Evolutionary conservation across 2,113 vertebrate species (phyloP), one percentile per base, ranked within the genome.

Genomic region (Pterocles burchelli): DNA sequence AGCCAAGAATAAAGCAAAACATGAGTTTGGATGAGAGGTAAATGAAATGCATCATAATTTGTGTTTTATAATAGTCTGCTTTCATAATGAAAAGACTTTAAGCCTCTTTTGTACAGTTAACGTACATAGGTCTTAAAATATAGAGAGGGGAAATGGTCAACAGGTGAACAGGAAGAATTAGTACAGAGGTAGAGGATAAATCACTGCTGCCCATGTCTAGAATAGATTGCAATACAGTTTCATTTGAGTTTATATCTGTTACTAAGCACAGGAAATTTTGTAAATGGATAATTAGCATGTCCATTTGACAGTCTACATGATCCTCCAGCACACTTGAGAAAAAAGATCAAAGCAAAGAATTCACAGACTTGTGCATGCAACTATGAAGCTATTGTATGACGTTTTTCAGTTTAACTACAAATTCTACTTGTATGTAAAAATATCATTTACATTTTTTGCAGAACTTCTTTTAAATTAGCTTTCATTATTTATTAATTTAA

Each of bases 401-500:
- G n/a, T 55, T 92, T 94, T 74, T 74, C 72, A 29, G 85, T 85
- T 97, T 80, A 93, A 94, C 82, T 88, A 94, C 92, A 95, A 93
- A 92, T 95, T 86, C 88, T 49, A 72, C 92, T 95, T 94, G 85
- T 95, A 67, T 84, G 93, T 92, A 94, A 96, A 96, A 96, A 88
- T 78, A 90, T 90, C 43, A 95, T 88, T 90, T 91, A 91, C n/a
- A 67, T 90, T 96, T 96, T 88, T 83, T 85, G 28, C 65, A 94
- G 85, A 96, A 88, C 76, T 94, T 92, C 88, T 90, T 67, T 68
- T 59, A 92, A 95, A 96, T 96, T 96, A 96, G 84, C 93, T 91
- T 96, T 90, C 85, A 93, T 97, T 96, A 97, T 95, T 96, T 96
- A 96, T 96, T 97, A 91, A 97, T 96, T 85, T 95, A 85, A 94